phyloP scores from a whole-genome alignment of 2,888 invertebrate species.

The Limnephilus rhombicus region DNA sequence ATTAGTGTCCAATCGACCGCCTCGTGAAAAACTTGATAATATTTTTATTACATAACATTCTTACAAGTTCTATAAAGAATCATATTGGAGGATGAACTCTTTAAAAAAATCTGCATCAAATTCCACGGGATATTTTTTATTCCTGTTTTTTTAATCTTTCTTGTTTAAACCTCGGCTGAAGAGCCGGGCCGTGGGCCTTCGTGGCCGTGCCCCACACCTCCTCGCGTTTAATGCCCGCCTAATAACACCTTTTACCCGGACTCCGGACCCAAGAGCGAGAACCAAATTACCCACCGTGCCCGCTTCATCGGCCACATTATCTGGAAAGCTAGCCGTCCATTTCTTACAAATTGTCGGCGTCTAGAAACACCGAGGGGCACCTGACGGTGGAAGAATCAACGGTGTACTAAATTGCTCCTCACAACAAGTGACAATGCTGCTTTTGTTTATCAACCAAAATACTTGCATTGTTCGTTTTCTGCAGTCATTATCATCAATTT shows the following conservation, averaged over 20 bases:
- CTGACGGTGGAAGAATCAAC: neutral
- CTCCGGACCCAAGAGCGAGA: constrained; percentile 5
- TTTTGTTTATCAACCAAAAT: neutral
- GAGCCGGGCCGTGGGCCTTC: neutral
- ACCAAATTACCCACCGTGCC: constrained; percentile 39
- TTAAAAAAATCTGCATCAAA: neutral
- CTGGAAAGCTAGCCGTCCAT: constrained; percentile 35
- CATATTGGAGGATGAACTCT: neutral
- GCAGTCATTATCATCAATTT: neutral
- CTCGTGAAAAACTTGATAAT: neutral
- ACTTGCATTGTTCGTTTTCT: neutral
- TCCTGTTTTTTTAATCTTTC: neutral
- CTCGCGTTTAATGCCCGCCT: constrained; percentile 44
- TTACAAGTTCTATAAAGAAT: too few relatives aligned
- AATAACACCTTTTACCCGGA: constrained; percentile 44
- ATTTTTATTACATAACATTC: neutral
- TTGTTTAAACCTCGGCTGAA: constrained; percentile 28
- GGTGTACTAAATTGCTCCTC: neutral
- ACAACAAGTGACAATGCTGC: neutral
- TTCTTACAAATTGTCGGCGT: constrained; percentile 20
- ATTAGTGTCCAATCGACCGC: neutral
- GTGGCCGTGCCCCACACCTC: constrained; percentile 36
- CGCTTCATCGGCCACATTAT: constrained; percentile 40
- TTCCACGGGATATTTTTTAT: neutral
- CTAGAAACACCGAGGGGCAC: constrained; percentile 5